phyloP scores from a whole-genome alignment of 2,888 invertebrate species.

The Ryuthela nishihirai region DNA sequence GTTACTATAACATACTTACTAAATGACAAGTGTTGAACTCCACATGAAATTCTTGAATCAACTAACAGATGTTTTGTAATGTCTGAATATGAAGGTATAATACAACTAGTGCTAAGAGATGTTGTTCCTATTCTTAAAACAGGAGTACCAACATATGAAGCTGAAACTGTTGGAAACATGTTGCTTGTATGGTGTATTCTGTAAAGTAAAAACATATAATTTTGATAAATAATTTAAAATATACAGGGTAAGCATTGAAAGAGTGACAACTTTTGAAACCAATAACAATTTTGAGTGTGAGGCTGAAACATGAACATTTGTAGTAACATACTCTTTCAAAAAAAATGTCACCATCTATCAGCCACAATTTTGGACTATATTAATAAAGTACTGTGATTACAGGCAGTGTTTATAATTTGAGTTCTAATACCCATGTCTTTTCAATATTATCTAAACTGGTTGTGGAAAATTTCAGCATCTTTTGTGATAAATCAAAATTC shows the following conservation, averaged over 20 bases:
- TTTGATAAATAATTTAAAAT: no score
- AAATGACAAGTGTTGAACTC: constrained; percentile 11
- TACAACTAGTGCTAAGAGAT: constrained; percentile 30
- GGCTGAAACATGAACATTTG: not conserved
- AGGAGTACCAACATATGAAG: constrained; percentile 10
- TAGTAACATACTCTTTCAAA: not conserved
- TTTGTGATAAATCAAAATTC: no score
- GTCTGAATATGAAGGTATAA: constrained; percentile 31
- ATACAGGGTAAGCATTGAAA: no score
- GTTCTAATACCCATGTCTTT: no score
- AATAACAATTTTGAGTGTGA: no score
- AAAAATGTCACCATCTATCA: not conserved
- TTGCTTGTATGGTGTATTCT: constrained; percentile 23
- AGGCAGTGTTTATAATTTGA: no score
- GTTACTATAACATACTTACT: no score
- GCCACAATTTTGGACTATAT: not conserved
- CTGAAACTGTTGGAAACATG: constrained; percentile 24
- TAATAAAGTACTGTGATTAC: not conserved
- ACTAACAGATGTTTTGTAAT: constrained; percentile 19
- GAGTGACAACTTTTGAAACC: no score
- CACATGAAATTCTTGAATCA: constrained; percentile 20
- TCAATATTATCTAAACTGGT: no score
- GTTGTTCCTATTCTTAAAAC: constrained; percentile 9
- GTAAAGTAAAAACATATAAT: no score
- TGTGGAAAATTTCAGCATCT: no score